phyloP scores from a whole-genome alignment of 1,140 invertebrate genomes.

The Drosophila prosaltans region DNA sequence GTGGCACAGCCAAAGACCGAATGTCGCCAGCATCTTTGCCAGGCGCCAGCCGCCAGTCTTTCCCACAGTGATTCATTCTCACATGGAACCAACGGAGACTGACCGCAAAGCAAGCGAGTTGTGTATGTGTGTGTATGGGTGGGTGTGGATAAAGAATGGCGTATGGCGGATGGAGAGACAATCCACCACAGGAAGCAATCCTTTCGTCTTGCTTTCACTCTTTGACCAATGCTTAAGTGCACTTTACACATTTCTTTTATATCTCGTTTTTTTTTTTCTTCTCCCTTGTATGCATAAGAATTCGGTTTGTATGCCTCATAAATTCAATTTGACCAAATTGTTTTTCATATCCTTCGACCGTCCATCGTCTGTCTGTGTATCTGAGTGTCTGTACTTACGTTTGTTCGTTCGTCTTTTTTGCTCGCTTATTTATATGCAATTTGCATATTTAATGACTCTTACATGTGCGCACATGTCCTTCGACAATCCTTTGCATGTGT shows the following conservation, averaged over 20 bases:
- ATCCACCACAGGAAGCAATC: constrained; percentile 55
- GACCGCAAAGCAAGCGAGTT: constrained; percentile 46
- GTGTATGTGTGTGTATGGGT: background rate
- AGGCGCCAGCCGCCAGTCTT: constrained; percentile 52
- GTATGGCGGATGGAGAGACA: background rate
- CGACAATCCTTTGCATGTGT: constrained; percentile 34
- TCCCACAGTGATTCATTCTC: constrained; percentile 42
- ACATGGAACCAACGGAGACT: constrained; percentile 37
- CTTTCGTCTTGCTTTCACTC: constrained; percentile 31
- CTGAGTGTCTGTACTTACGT: too few species aligned
- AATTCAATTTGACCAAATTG: constrained; percentile 75
- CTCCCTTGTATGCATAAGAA: constrained; percentile 25
- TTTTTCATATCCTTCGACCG: constrained; percentile 51
- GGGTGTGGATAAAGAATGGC: background rate
- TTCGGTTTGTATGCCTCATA: constrained; percentile 57
- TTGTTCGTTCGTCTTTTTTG: constrained; percentile 27
- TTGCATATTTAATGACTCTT: constrained; percentile 79
- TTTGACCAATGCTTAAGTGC: constrained; percentile 68
- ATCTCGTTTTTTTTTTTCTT: constrained; percentile 49
- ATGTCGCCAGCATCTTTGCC: constrained; percentile 52
- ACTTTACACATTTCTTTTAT: constrained; percentile 76
- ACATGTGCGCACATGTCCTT: constrained; percentile 58
- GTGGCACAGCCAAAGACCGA: constrained; percentile 39
- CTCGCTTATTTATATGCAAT: constrained; percentile 56
- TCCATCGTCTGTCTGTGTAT: too few species aligned